Evolutionary conservation across 2,113 vertebrate species (phyloP), one percentile per base, ranked within the genome.

Genomic region (Globicephala melas): DNA sequence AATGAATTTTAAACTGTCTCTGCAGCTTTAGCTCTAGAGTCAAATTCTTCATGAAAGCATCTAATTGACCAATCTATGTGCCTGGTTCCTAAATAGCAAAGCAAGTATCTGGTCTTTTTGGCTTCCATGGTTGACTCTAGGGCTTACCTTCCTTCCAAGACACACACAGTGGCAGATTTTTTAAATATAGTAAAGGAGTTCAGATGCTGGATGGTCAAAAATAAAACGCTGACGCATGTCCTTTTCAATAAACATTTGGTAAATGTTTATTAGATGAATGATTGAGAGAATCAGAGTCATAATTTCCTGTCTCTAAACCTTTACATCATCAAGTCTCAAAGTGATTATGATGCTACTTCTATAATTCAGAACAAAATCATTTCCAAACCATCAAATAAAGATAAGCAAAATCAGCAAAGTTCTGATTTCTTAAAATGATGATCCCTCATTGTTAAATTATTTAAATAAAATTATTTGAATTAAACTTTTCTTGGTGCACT

Each of bases 361-460:
- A 8, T 76, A 80, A 90, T 91, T 68, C 38, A 94, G 90, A 91
- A 87, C 10, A 92, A 90, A 94, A 94, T 96, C 21, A 74, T 8
- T 82, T 70, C 67, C 21, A 91, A 89, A 62, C 36, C 63, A 55
- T 71, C 84, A 89, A 96, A 55, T 71, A 89, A 91, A 96, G 26
- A 62, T 73, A 79, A 93, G 60, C 58, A 96, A 77, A 89, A 65
- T 77, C 73, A 94, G 47, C 68, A 77, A 82, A 85, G 25, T 76
- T 92, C 9, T 90, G 15, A 50, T 77, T 85, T 95, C 95, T 92
- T 76, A 86, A 90, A 73, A 65, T 33, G 11, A 89, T 53, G 31
- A 89, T 83, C 53, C 53, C 8, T 47, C 31, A 68, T 79, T 88
- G 26, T 82, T 93, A 82, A 91, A 63, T 96, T 71, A 74, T 55